Base-by-base conservation (phyloP, 1,140 invertebrate species). In the Microplitis demolitor region DNA sequence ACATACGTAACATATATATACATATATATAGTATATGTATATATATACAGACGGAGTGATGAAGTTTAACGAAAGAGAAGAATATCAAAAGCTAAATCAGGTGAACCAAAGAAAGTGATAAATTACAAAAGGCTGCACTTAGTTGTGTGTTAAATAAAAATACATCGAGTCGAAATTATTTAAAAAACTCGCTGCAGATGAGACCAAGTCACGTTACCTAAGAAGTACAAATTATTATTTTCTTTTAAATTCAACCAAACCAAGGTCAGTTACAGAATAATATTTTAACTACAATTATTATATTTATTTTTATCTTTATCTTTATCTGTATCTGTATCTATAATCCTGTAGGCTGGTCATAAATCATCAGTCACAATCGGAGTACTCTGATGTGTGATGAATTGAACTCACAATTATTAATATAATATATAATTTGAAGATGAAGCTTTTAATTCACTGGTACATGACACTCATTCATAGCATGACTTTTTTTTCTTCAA, bases 221-320 rank as follows among this genome's bases (percentile, higher is more conserved):
- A 60, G 8, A 16, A 31, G 31, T 24, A 60, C 13, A 16, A 54
- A 13, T 13, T 4, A n/a, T 4, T 2, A 54, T 50, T 6, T 8
- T 8, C n/a, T 8, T 6, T 13, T 50, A 13, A 50, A 50, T 13
- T 33, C 9, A 39, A 4, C 11, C 35, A 64, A 64, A 37, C 16
- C 66, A 51, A 67, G 66, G 66, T 33, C 51, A 33, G 34, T 67
- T 67, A 67, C 50, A 66, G 61, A 24, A 24, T 24, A 24, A 24
- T 24, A 24, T 24, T 24, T 24, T 2, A 24, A 24, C 2, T 24
- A 24, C 2, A 24, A 24, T 24, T 24, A 24, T 24, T 24, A 24
- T 11, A 63, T 63, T 45, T 14, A 66, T 66, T 66, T 67, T 67
- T 54, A 6, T 67, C 34, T 37, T 56, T 9, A 56, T 14, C 4